Base-by-base conservation (phyloP, 1,140 invertebrate species). In the Aphis craccivora region DNA sequence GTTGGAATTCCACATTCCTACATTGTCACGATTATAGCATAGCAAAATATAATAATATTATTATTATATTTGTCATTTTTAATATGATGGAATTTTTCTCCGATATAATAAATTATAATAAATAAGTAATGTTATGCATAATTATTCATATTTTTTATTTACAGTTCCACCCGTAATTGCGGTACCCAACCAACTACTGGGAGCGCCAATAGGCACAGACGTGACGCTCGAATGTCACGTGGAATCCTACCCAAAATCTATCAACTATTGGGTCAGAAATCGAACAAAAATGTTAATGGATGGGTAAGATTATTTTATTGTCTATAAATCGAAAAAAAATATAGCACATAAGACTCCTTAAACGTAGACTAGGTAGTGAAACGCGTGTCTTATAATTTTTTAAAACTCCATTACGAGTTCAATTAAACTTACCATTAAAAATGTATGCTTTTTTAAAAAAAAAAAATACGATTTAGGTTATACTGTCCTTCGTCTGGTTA, bases 151-250 rank as follows among this genome's bases (percentile, higher is more conserved):
- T 76, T 18, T 90, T 67, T 90, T 67, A 25, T 90, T 96, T 96
- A 81, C 96, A 98, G 98, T 98, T 96, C 96, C 97, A 95, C 98
- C 98, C 20, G 97, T 98, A 94, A 98, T 98, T 95, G 97, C 97
- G 95, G 97, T 98, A 91, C 98, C 97, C 83, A 98, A 98, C 96
- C 98, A 98, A 96, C 96, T 98, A 95, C 97, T 98, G 60, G 97
- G 98, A 23, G 98, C 98, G 67, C 98, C 98, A 30, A 95, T 98
- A 92, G 97, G 97, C 87, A 98, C 97, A 94, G 97, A 98, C 95
- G 97, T 99, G 93, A 97, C 97, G 23, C 96, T 99, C 90, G 98
- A 98, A 95, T 99, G 98, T 95, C 96, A 97, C 95, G 97, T 98
- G 48, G 98, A 98, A 95, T 98, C 98, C 22, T 98, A 97, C 91